A percentile compares a stretch with the other conserved stretches of the same genome.
Evolutionary conservation across 2,113 vertebrate genomes (phyloP).

Genomic region (Colossoma macropomum): DNA sequence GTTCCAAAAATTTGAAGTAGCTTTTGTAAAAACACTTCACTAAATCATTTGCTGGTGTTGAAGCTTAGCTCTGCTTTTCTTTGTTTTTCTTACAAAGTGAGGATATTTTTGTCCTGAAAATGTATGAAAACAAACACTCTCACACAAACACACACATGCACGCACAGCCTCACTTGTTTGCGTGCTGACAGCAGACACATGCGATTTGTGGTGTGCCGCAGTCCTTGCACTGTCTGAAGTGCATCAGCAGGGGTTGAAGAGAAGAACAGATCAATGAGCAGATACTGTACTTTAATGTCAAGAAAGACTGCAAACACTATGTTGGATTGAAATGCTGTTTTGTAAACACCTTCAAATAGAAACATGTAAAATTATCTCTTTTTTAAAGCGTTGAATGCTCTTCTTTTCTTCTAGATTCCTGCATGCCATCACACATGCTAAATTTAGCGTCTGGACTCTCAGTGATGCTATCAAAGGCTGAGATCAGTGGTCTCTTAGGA

Average conservation of each 20-base stretch:
- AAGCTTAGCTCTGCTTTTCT: too few relatives aligned
- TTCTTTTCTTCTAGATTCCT: background rate
- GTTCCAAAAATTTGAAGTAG: too few relatives aligned
- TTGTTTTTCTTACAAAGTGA: too few relatives aligned
- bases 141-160: background rate
- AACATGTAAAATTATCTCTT: background rate
- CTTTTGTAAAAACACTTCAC: too few relatives aligned
- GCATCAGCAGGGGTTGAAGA: background rate
- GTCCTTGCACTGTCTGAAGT: conserved; percentile 10
- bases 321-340: background rate
- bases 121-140: background rate
- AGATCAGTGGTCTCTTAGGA: background rate
- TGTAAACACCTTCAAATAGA: background rate
- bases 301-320: background rate
- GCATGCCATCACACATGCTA: background rate
- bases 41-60: too few relatives aligned
- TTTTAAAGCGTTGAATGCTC: background rate
- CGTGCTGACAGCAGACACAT: conserved; percentile 13
- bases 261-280: background rate
- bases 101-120: background rate
- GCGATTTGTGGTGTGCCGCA: conserved; percentile 1
- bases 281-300: background rate
- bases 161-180: background rate
- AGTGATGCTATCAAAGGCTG: background rate
- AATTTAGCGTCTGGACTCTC: background rate